Base-by-base conservation (phyloP, 2,113 vertebrate species). In the Psittacara wagleri region DNA sequence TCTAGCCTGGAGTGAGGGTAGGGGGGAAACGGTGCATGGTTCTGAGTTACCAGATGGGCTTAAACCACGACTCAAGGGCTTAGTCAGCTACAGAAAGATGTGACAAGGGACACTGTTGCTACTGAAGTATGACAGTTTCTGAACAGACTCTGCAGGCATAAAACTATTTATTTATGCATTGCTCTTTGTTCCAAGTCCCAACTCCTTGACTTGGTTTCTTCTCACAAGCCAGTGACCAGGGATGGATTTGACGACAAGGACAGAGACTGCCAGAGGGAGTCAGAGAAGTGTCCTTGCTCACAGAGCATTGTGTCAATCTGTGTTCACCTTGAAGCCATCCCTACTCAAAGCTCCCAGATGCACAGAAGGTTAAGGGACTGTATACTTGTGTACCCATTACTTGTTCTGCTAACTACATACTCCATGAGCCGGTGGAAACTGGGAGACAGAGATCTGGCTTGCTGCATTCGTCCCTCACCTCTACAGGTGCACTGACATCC, bases 301-400 rank as follows among this genome's bases (percentile, higher is more conserved):
- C 6, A 5, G 44, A 37, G 43, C 1, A 0, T 1, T 51, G 28
- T 7, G 25, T 15, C 81, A 49, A 7, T 1, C 37, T 37, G 13
- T 15, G 23, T 2, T 52, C 43, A 13, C 31, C 48, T 49, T 9
- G 39, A 31, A 82, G 59, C 39, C 49, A 77, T 12, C 37, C 37
- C 62, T 49, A 23, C 54, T 22, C 79, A 13, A 43, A 86, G 24
- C 41, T 59, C 76, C 46, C 64, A 74, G 37, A 8, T 3, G 4
- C 0, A 1, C 0, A 23, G 4, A 59, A 51, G 18, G 62, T 2
- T 89, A 75, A 62, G 41, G 27, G 31, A 41, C 44, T 37, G 2
- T 4, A 28, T 8, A 13, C 15, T 24, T 77, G 10, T 11, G 31
- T 13, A 20, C 9, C 7, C 41, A 17, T 23, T n/a, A n/a, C 35